Evolutionary conservation across 2,113 vertebrate species (phyloP).

Genomic region (Microcebus ravelobensis): DNA sequence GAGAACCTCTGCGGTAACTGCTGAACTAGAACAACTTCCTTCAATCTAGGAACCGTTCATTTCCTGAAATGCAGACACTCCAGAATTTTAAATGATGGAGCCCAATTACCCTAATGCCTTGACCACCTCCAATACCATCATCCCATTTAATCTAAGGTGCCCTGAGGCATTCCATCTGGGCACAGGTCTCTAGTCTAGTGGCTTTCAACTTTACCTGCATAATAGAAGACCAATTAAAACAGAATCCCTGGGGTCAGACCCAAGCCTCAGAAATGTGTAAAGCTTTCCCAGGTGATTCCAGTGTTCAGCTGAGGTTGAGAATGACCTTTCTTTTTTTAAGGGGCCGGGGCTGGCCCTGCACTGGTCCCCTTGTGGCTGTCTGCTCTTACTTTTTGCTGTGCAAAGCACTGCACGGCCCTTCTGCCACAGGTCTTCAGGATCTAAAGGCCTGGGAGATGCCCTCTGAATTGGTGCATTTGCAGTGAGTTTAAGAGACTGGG

Average conservation of each 20-base stretch:
- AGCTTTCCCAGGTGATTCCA: not conserved
- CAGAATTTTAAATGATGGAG: constrained; percentile 48
- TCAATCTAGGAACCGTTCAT: not conserved
- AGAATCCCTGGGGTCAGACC: not conserved
- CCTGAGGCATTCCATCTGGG: not conserved
- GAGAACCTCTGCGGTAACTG: not conserved
- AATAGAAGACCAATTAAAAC: not conserved
- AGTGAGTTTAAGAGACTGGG: not conserved
- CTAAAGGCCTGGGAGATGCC: not conserved
- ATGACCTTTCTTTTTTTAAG: constrained; percentile 6
- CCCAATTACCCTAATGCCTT: not conserved
- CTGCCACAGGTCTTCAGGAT: not conserved
- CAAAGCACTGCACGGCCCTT: not conserved
- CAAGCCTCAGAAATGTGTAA: not conserved
- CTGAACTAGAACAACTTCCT: constrained; percentile 6
- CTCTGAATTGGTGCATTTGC: not conserved
- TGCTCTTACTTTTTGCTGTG: not conserved
- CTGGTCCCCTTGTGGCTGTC: not conserved
- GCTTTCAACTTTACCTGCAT: not conserved
- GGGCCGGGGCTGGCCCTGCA: not conserved
- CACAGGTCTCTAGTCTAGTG: not conserved
- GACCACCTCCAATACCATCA: not conserved
- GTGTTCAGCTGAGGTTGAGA: not conserved
- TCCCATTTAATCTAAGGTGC: not conserved
- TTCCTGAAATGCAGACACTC: constrained; percentile 49